Evolutionary conservation across 2,797 vertebrate genomes (phyloP).

Genomic region (Menidia menidia): DNA sequence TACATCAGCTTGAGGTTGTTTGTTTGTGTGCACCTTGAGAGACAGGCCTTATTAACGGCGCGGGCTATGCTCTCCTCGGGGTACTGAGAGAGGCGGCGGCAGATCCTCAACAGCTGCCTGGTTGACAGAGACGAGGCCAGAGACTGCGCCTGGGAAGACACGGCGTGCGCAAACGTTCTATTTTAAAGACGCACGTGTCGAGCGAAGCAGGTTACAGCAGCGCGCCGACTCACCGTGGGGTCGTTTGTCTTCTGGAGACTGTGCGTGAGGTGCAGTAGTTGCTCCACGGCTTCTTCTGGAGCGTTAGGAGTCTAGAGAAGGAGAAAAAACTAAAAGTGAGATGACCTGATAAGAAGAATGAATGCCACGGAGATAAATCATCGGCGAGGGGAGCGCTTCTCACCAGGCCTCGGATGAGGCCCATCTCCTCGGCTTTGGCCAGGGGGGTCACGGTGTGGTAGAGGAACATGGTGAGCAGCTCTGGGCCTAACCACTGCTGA

Average conservation of each 20-base stretch:
- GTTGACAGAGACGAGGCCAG: conserved; percentile 94
- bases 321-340: neutral
- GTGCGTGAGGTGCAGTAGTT: conserved; percentile 90
- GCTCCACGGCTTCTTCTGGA: conserved; percentile 87
- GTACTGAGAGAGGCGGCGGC: conserved; percentile 89
- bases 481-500: conserved; percentile 95
- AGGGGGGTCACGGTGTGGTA: conserved; percentile 90
- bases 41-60: conserved; percentile 94
- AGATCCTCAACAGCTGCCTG: conserved; percentile 92
- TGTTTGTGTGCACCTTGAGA: conserved; percentile 87
- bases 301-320: conserved; percentile 84
- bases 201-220: neutral
- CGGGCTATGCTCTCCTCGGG: conserved; percentile 90
- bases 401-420: conserved; percentile 90
- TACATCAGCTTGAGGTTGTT: neutral
- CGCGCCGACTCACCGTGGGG: conserved; percentile 84
- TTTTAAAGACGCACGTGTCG: neutral
- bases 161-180: conserved; percentile 10
- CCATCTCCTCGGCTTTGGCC: conserved; percentile 87
- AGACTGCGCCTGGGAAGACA: conserved; percentile 87
- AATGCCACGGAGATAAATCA: too few species aligned
- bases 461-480: conserved; percentile 95
- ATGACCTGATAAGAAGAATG: neutral
- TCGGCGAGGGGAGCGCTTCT: conserved; percentile 44
- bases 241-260: conserved; percentile 89